Conservation (phyloP, 2,113 vertebrate genomes). For the Nycticorax nycticorax region DNA sequence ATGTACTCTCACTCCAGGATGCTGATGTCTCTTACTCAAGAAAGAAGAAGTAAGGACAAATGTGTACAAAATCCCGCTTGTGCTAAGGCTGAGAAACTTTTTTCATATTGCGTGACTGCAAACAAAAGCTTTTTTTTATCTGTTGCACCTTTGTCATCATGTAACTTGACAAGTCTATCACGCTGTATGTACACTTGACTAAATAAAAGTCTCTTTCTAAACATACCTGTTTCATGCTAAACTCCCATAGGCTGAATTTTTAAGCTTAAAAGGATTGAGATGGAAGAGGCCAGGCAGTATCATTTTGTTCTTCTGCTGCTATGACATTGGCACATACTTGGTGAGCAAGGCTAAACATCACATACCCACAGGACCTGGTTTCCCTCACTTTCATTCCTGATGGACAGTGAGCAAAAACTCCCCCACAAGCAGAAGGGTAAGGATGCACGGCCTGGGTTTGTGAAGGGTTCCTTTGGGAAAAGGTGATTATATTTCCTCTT, state of each 20-base stretch:
- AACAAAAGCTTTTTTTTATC: background rate
- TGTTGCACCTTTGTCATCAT: background rate
- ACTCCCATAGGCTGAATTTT: background rate
- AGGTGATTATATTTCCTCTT: background rate
- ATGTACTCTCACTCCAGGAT: slow-evolving; percentile 75
- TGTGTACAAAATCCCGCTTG: background rate
- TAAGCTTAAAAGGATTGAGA: background rate
- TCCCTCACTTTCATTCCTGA: background rate
- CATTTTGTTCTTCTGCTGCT: background rate
- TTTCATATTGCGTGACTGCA: background rate
- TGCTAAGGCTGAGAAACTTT: background rate
- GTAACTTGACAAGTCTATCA: background rate
- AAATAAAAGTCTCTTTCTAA: slow-evolving; percentile 56
- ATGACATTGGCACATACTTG: background rate
- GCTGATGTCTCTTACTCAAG: slow-evolving; percentile 85
- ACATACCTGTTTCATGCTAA: background rate
- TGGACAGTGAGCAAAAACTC: background rate
- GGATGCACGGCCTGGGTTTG: background rate
- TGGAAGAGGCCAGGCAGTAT: background rate
- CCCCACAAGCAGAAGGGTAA: background rate
- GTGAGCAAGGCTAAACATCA: background rate
- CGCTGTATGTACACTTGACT: background rate
- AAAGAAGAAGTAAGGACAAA: slow-evolving; percentile 65
- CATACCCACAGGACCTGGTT: fast-evolving
- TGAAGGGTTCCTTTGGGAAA: background rate